Evolutionary conservation across 2,113 vertebrate genomes (phyloP), one percentile per base, ranked within the genome.

Genomic region (Tetraodon nigroviridis): DNA sequence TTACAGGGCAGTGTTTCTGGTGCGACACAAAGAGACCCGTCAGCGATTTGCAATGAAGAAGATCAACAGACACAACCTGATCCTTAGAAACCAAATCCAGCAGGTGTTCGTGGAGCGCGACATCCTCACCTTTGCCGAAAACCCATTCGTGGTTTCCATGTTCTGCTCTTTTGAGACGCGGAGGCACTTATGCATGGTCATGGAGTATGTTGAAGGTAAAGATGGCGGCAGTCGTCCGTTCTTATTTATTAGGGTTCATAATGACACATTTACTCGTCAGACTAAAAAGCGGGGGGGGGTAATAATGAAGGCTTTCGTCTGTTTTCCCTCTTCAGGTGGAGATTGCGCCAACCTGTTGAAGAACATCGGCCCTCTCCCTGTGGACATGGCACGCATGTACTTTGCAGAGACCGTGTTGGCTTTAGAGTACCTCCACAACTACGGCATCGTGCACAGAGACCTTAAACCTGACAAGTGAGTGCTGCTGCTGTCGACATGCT

Each of bases 31-130:
- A 11, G 93, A 95, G 55, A 96, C 90, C 0, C 89, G 93, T 17
- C 95, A 97, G 67, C 93, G 96, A 22, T 98, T 98, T 0, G 96
- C 96, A 74, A 92, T 98, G 91, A 98, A 98, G 86, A 98, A 98
- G 75, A 97, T 98, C 81, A 98, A 98, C 84, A 92, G 95, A 66
- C 96, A 98, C 83, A 98, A 98, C 85, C 84, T 98, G 71, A 92
- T 96, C 12, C 90, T 98, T 52, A 90, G 96, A 52, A 98, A 98
- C 89, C 95, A 98, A 87, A 95, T 98, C 86, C 94, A 98, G 87
- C 96, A 98, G 85, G 95, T 95, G 57, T 98, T 98, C 0, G 95
- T 98, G 71, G 96, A 98, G 82, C 90, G 96, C 0, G 96, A 98
- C 89, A 98, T 98, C 82, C 91, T 98, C 32, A 98, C 95, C 14